Evolutionary conservation across 2,113 vertebrate genomes (phyloP), one percentile per base, ranked within the genome.

Genomic region (Oncorhynchus keta): DNA sequence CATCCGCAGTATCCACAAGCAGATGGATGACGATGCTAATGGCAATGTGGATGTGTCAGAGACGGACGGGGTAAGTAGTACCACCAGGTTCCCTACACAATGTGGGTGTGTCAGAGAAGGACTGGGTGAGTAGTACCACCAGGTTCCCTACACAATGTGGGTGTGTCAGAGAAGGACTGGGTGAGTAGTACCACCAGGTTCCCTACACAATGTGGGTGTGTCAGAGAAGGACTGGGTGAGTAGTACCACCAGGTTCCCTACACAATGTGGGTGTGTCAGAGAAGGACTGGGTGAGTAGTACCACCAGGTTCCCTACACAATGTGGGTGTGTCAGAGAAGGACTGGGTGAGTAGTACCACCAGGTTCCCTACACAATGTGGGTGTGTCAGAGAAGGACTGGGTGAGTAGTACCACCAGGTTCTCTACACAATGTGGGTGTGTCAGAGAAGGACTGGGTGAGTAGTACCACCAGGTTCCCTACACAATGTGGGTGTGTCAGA

Each of bases 21-120:
- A 97, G 92, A 98, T 99, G 97, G 98, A 99, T 0, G 97, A 99
- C 2, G 98, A 99, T 0, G 97, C 95, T 87, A 99, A 99, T 2
- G 98, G 98, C 75, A 97, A 97, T 1, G 97, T 99, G 76, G 97
- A 99, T 0, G 95, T 98, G 22, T 84, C 85, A 72, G 97, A 99
- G 92, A 99, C 97, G 0, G 97, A 45, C 2, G 39, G 39, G 39
- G 39, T 45, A 9, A 45, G 39, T 45, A 45, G 39, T 11, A 45
- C 39, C 39, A 45, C 39, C 39, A 12, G 9, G 39, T 45, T 45
- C 9, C 39, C 39, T 45, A 45, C 9, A 45, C 74, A 97, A 97
- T 1, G 97, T 99, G 76, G 99, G 9, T 0, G 95, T 98, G 22
- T 84, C 85, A 99, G 92, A 99, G 39, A 45, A 96, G 0, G 97